These are phyloP conservation scores for Andrena haemorrhoa DNA, from an alignment of 2,888 invertebrate genomes.

Conservation along the genomic window DNA sequence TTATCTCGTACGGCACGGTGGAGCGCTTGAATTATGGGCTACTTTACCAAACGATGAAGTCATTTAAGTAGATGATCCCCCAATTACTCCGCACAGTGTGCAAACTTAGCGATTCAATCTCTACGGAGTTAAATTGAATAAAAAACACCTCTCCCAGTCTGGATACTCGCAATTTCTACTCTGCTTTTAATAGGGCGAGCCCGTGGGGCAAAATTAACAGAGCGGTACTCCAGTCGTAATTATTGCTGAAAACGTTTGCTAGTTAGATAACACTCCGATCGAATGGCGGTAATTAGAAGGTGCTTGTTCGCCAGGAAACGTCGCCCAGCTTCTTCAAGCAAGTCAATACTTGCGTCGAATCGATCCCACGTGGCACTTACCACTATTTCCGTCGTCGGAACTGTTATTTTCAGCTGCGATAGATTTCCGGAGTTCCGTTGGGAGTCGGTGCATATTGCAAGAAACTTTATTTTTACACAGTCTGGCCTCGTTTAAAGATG, in stretches of 20 bases:
- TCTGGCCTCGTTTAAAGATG: neutral
- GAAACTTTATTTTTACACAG: conserved; percentile 9
- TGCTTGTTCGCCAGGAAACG: neutral
- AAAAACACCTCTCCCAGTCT: neutral
- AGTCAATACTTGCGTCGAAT: conserved; percentile 3
- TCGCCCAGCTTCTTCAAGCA: neutral
- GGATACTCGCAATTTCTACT: neutral
- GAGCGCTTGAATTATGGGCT: too few relatives aligned
- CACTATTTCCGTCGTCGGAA: neutral
- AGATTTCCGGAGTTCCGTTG: neutral
- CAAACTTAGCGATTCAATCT: neutral
- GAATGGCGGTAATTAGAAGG: conserved; percentile 6
- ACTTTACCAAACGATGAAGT: neutral
- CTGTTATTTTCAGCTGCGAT: conserved; percentile 15
- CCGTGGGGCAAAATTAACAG: neutral
- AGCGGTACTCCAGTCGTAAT: conserved; percentile 4
- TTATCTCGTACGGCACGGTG: too few relatives aligned
- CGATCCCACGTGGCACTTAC: conserved; percentile 7
- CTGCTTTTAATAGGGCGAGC: neutral
- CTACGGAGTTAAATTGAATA: neutral
- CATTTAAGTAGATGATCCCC: neutral
- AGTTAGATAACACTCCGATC: neutral
- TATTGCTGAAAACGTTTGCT: conserved; percentile 11
- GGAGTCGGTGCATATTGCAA: neutral
- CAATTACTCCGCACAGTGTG: neutral